Evolutionary conservation across 2,888 invertebrate species (phyloP).

Genomic region (Fragum sueziense): DNA sequence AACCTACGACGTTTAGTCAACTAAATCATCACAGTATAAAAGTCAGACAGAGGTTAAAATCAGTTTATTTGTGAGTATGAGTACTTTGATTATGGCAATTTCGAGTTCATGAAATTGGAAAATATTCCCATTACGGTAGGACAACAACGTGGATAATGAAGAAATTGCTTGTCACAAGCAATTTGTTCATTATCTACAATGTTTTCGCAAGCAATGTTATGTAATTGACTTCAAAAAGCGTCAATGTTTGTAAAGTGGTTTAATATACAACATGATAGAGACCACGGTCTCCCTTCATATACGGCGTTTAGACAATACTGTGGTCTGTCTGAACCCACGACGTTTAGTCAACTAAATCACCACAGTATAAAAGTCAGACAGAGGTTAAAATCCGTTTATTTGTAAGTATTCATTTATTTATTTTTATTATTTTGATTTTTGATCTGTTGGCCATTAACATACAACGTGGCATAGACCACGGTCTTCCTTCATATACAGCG

Average conservation of each 20-base stretch:
- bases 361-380: not conserved
- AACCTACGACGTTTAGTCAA: not conserved
- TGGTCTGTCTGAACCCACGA: not conserved
- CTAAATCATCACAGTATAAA: not conserved
- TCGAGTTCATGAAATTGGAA: no score
- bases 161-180: no score
- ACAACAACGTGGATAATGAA: no score
- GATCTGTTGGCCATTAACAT: conserved; percentile 33
- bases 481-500: conserved; percentile 19
- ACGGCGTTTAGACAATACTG: conserved; percentile 1
- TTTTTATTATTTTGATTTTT: no score
- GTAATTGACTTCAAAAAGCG: no score
- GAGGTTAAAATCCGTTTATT: not conserved
- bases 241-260: no score
- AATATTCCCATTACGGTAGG: no score
- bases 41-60: not conserved
- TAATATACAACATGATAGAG: conserved; percentile 31
- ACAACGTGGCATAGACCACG: conserved; percentile 38
- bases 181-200: no score
- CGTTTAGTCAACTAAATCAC: not conserved
- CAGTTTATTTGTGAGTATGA: not conserved
- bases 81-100: no score
- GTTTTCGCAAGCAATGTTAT: no score
- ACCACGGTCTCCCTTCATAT: conserved; percentile 32
- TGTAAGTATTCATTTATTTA: no score